phyloP scores from a whole-genome alignment of 2,797 vertebrate species.

The Micromesistius poutassou region DNA sequence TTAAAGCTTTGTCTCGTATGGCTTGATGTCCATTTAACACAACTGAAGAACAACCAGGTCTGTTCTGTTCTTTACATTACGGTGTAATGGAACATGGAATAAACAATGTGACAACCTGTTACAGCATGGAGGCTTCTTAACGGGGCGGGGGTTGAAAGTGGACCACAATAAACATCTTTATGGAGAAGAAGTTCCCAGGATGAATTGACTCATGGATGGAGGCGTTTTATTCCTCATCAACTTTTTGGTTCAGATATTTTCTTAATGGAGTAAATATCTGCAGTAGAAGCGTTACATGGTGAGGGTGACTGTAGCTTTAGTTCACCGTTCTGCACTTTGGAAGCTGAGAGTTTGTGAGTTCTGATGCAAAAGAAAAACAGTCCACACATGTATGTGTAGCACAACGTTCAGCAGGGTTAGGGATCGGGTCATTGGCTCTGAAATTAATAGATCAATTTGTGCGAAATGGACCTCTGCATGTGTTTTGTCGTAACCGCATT shows the following conservation, averaged over 20 bases:
- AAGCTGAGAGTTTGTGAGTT: not conserved
- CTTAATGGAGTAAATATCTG: no score
- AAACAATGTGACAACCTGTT: not conserved
- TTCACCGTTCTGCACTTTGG: not conserved
- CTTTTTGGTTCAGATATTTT: not conserved
- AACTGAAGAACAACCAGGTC: not conserved
- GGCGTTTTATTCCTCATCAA: not conserved
- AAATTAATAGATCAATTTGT: not conserved
- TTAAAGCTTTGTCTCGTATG: not conserved
- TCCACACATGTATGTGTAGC: not conserved
- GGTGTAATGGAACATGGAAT: not conserved
- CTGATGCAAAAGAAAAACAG: not conserved
- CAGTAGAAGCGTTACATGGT: not conserved
- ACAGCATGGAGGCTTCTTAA: not conserved
- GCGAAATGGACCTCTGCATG: not conserved
- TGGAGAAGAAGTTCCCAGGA: not conserved
- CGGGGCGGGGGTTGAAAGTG: no score
- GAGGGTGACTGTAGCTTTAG: not conserved
- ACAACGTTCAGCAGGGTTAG: not conserved
- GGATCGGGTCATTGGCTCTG: not conserved
- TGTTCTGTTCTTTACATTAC: not conserved
- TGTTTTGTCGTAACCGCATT: not conserved
- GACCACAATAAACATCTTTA: not conserved
- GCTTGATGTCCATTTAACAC: not conserved
- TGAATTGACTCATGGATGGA: not conserved